Evolutionary conservation across 2,888 invertebrate species (phyloP).

Genomic region (Drosophila limbata): DNA sequence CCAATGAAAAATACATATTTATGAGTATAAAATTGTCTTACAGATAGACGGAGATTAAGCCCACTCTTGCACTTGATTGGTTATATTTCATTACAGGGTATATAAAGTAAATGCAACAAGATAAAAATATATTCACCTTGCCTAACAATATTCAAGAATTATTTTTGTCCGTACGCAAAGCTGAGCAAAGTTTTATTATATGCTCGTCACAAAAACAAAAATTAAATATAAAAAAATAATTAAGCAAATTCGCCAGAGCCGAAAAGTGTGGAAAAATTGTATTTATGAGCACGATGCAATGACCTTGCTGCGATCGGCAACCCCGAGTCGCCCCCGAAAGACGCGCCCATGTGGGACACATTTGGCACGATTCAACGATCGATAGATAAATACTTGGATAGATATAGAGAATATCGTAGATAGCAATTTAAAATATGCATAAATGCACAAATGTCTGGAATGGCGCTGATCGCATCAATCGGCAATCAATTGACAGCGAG

Average conservation of each 20-base stretch:
- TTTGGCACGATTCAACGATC: slow-evolving; percentile 65
- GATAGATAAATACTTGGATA: slow-evolving; percentile 53
- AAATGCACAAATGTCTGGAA: slow-evolving; percentile 48
- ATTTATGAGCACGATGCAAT: slow-evolving; percentile 41
- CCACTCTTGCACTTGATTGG: not conserved
- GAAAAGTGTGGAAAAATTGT: slow-evolving; percentile 48
- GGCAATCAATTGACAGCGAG: slow-evolving; percentile 44
- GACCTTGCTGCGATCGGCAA: slow-evolving; percentile 44
- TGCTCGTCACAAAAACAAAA: slow-evolving; percentile 23
- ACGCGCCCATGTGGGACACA: slow-evolving; percentile 65
- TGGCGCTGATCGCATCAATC: slow-evolving; percentile 68
- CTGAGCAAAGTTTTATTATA: slow-evolving; percentile 14
- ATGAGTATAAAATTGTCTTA: no score
- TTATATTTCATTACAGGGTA: not conserved
- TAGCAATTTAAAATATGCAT: slow-evolving; percentile 72
- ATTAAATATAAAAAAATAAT: not conserved
- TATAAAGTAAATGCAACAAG: slow-evolving; percentile 1
- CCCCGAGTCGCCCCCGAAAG: slow-evolving; percentile 6
- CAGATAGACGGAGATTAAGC: not conserved
- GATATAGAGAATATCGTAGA: slow-evolving; percentile 35
- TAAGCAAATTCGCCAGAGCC: slow-evolving; percentile 23
- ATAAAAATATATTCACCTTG: slow-evolving; percentile 42
- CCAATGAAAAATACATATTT: not conserved
- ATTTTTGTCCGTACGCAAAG: slow-evolving; percentile 58
- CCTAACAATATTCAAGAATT: slow-evolving; percentile 56